Percentiles rank a stretch among this genome's conserved stretches.
phyloP scores from a whole-genome alignment of 2,888 invertebrate species.

The Ectemnius cavifrons region DNA sequence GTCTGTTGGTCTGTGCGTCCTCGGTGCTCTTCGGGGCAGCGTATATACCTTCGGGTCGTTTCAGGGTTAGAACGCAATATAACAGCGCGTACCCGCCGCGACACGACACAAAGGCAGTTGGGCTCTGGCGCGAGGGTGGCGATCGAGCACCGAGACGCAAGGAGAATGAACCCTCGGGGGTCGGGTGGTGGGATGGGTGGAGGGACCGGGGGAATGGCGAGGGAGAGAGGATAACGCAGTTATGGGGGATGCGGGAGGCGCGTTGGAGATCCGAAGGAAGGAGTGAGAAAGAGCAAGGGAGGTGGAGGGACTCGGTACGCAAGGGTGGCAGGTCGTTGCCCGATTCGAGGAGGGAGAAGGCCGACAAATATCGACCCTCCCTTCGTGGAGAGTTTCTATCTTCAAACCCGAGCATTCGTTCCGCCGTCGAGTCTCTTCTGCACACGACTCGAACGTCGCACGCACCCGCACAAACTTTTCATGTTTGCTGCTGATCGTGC shows the following conservation, averaged over 20 bases:
- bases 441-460: background rate
- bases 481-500: background rate
- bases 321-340: constrained; percentile 68
- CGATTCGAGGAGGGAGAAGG: constrained; percentile 63
- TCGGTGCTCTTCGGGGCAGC: background rate
- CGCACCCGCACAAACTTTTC: constrained; percentile 1
- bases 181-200: background rate
- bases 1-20: too few species aligned
- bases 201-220: background rate
- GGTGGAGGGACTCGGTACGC: constrained; percentile 29
- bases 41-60: constrained; percentile 30
- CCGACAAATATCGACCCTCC: constrained; percentile 74
- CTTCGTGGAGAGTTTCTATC: constrained; percentile 57
- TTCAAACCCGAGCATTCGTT: constrained; percentile 61
- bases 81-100: constrained; percentile 13
- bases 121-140: constrained; percentile 21
- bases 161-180: background rate
- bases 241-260: constrained; percentile 20
- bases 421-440: constrained; percentile 45
- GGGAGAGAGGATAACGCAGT: constrained; percentile 18
- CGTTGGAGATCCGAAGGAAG: background rate
- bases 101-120: constrained; percentile 16
- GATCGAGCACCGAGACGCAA: constrained; percentile 4
- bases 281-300: too few species aligned
- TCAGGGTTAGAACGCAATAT: constrained; percentile 53